Percentiles rank a stretch among this genome's conserved stretches.
phyloP scores from a whole-genome alignment of 2,113 vertebrate species.

The Prionailurus bengalensis region DNA sequence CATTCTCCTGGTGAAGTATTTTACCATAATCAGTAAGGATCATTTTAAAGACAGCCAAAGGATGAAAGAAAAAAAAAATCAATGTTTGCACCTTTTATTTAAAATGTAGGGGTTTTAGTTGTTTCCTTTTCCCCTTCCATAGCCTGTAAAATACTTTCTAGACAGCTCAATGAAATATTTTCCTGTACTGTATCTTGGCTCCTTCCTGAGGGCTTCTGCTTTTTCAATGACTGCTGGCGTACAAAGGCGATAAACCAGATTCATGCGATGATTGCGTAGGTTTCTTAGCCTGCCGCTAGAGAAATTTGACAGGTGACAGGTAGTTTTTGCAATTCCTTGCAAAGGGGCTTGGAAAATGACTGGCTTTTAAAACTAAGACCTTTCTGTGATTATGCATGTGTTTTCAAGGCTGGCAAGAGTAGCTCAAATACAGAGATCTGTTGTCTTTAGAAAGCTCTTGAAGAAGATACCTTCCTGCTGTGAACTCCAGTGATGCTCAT shows the following conservation, averaged over 20 bases:
- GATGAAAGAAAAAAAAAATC: constrained; percentile 36
- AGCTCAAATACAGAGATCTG: not conserved
- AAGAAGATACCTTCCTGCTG: not conserved
- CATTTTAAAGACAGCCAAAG: constrained; percentile 46
- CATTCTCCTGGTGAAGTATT: constrained; percentile 8
- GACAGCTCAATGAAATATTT: constrained; percentile 53
- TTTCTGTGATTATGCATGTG: not conserved
- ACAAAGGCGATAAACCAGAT: not conserved
- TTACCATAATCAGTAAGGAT: not conserved
- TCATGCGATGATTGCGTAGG: not conserved
- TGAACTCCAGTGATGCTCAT: not conserved
- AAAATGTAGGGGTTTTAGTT: constrained; percentile 47
- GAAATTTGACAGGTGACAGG: not conserved
- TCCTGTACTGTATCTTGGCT: not conserved
- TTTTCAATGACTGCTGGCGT: constrained; percentile 6
- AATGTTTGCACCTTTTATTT: constrained; percentile 55
- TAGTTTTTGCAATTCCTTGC: not conserved
- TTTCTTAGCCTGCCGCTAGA: not conserved
- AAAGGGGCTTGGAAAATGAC: not conserved
- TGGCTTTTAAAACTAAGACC: constrained; percentile 41
- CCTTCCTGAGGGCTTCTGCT: constrained; percentile 54
- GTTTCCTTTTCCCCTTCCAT: constrained; percentile 53
- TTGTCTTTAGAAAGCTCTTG: not conserved
- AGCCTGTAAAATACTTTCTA: constrained; percentile 54
- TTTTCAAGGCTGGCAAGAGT: constrained; percentile 39